Base-by-base conservation (phyloP, 1,140 invertebrate genomes). In the Aphelinus atriplicis region DNA sequence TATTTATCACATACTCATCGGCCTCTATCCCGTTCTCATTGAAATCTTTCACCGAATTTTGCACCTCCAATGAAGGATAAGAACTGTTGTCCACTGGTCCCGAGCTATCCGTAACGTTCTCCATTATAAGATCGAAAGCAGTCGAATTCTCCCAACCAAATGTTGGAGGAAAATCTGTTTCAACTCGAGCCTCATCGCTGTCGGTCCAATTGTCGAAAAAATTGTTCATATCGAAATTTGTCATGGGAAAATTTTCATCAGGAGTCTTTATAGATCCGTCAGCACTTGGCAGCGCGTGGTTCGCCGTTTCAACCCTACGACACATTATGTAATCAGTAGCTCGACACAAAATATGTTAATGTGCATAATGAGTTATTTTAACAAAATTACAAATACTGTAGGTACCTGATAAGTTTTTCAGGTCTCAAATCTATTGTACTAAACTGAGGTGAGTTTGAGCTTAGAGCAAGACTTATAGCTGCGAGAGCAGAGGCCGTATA, bases 381-480 rank as follows among this genome's bases (percentile, higher is more conserved):
- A 26, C 26, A 26, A 26, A 26, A 26, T 26, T 26, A 26, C 26
- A 26, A 26, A 26, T 26, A 26, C 26, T 26, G 26, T 26, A 26
- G 45, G 46, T 71, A 65, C 70, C 56, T 65, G 45, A 55, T 5
- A 7, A 63, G 26, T 58, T 26, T 58, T 43, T 60, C 7, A 6
- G 55, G 10, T 43, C 7, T 66, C 1, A 51, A 7, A 55, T 73
- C 60, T 7, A 50, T 50, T n/a, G 53, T n/a, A n/a, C 75, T 66
- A 42, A 53, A 61, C 42, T 53, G 7, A 2, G 69, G 43, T 42
- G 68, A 70, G 60, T 84, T 86, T n/a, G 80, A 77, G n/a, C 80
- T 78, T 26, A 86, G 42, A 5, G 84, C 71, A 2, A 87, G 73
- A 77, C 82, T 84, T 45, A 86, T 71, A 2, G 85, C 83, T 3